Evolutionary conservation across 2,888 invertebrate genomes (phyloP), one percentile per base, ranked within the genome.

Genomic region (Tetragonula carbonaria): DNA sequence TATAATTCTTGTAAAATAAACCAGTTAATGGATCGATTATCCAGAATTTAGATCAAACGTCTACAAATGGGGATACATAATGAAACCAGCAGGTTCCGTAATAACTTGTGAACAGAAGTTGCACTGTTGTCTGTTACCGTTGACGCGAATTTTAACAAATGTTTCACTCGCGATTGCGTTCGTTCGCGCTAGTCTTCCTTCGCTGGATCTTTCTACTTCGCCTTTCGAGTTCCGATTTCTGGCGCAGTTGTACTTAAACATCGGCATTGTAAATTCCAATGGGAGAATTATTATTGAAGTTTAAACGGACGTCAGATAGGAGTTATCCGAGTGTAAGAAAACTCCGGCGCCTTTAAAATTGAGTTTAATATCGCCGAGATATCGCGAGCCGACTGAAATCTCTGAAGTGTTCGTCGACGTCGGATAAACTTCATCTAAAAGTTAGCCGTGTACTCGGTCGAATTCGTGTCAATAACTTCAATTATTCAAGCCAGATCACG

Each of bases 351-450:
- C 66, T 66, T 67, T 79, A 68, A 80, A 82, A 86, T 89, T 82
- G 84, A 89, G 85, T 86, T 89, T 89, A 85, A 89, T 89, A 88
- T 86, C 82, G 78, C 70, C 45, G 82, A 79, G 84, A 84, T 89
- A 89, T 89, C 82, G 82, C 80, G 71, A 21, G 71, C 74, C 71
- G 59, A 78, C 66, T 78, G 78, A 74, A 74, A 85, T 80, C 82
- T 79, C 70, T 78, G 50, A 80, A 80, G 78, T 84, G 74, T 80
- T 73, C 80, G 50, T 45, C 81, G 74, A 38, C 78, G 78, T 67
- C 71, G 80, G 73, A 85, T 84, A 76, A 89, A 89, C 86, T 85
- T 89, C 83, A n/a, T 83, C 85, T 78, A 55, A 65, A 89, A 89
- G 88, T 89, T 89, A 78, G 45, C 75, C 68, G 38, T 28, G 66